Evolutionary conservation across 2,888 invertebrate species (phyloP).

Genomic region (Perdita meconis): DNA sequence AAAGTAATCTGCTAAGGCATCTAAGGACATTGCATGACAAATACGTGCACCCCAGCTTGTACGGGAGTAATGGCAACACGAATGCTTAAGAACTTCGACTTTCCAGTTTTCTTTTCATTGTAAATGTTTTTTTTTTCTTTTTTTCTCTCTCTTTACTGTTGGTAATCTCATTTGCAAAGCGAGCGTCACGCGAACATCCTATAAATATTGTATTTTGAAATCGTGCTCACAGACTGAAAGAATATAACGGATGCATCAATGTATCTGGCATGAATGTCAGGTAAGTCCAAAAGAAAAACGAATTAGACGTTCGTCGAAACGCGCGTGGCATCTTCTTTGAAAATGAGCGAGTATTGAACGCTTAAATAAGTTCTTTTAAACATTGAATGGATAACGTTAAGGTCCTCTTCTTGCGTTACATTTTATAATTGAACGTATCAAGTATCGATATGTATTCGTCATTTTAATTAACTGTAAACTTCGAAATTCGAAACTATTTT

Average conservation of each 20-base stretch:
- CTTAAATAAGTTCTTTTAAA: constrained; percentile 44
- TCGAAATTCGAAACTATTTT: constrained; percentile 48
- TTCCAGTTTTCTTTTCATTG: constrained; percentile 40
- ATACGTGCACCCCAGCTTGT: constrained; percentile 85
- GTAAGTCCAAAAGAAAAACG: constrained; percentile 50
- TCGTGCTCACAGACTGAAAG: constrained; percentile 62
- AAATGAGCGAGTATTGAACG: constrained; percentile 46
- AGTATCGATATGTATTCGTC: constrained; percentile 2
- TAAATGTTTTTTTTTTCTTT: constrained; percentile 40
- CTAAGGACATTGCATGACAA: constrained; percentile 91
- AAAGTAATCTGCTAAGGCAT: constrained; percentile 90
- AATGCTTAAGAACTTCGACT: constrained; percentile 82
- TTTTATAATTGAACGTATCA: constrained; percentile 17
- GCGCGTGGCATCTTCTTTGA: constrained; percentile 51
- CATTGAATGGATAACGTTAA: constrained; percentile 20
- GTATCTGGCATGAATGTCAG: constrained; percentile 42
- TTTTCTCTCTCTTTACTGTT: constrained; percentile 49
- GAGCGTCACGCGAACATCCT: constrained; percentile 54
- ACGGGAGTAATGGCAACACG: constrained; percentile 82
- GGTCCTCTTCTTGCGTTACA: constrained; percentile 28
- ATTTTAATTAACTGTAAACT: constrained; percentile 26
- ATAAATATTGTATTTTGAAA: constrained; percentile 44
- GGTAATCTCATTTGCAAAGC: constrained; percentile 56
- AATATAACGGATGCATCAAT: constrained; percentile 46
- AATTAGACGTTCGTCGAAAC: constrained; percentile 37